Conservation (phyloP, 2,888 invertebrate genomes). For the Gibbula magus region DNA sequence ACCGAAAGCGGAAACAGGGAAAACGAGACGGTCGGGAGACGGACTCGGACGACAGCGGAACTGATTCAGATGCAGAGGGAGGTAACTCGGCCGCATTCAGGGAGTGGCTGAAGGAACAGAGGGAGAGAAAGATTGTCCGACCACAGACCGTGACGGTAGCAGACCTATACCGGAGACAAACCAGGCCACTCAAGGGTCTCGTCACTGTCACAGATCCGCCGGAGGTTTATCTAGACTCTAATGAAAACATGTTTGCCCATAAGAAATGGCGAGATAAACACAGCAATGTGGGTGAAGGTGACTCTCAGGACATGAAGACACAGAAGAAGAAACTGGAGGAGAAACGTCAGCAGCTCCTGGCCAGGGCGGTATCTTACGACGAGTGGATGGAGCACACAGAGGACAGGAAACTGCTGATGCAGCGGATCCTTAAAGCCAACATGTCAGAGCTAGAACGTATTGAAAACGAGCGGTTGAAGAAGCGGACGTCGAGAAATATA, state of each 20-base stretch:
- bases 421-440: slow-evolving; percentile 54
- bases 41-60: slow-evolving; percentile 38
- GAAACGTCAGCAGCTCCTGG: slow-evolving; percentile 55
- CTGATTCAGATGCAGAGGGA: slow-evolving; percentile 38
- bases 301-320: neutral
- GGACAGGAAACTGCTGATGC: slow-evolving; percentile 54
- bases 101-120: slow-evolving; percentile 39
- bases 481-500: slow-evolving; percentile 38
- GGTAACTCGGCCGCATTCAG: slow-evolving; percentile 48
- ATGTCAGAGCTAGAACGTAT: slow-evolving; percentile 45
- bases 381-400: slow-evolving; percentile 64
- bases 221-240: slow-evolving; percentile 15
- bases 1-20: slow-evolving; percentile 43
- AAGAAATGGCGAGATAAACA: slow-evolving; percentile 47
- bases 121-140: slow-evolving; percentile 18
- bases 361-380: slow-evolving; percentile 59
- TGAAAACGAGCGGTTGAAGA: slow-evolving; percentile 45
- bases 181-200: slow-evolving; percentile 30
- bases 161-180: slow-evolving; percentile 32
- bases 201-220: slow-evolving; percentile 25
- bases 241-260: slow-evolving; percentile 47
- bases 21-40: slow-evolving; percentile 34
- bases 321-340: slow-evolving; percentile 52
- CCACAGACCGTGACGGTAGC: slow-evolving; percentile 25
- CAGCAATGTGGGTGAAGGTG: neutral